Percentiles rank a stretch among this genome's conserved stretches.
Conservation (phyloP, 2,113 vertebrate genomes). For the Progne subis region DNA sequence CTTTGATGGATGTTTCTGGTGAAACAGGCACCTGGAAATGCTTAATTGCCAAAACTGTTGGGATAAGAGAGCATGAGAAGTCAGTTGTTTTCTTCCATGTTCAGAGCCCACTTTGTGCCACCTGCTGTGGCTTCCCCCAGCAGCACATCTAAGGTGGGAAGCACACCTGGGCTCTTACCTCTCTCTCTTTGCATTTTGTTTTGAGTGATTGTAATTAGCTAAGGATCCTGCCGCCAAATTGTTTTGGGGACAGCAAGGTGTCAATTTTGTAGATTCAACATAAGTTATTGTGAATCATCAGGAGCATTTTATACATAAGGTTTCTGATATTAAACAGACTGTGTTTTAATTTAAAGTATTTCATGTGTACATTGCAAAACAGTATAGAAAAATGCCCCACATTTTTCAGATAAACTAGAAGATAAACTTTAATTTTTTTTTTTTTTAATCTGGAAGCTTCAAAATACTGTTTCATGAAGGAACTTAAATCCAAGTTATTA, state of each 20-base stretch:
- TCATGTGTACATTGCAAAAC: background rate
- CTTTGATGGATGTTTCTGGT: background rate
- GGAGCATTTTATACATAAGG: background rate
- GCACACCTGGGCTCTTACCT: background rate
- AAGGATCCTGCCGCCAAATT: background rate
- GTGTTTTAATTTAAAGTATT: background rate
- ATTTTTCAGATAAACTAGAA: background rate
- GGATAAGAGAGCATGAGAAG: background rate
- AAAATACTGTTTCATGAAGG: background rate
- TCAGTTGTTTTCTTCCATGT: background rate
- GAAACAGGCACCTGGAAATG: background rate
- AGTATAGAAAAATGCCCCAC: fast-evolving
- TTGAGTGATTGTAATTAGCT: background rate
- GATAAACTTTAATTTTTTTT: background rate
- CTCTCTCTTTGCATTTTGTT: background rate
- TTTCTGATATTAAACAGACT: background rate
- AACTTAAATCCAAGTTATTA: background rate
- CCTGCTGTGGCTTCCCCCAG: background rate
- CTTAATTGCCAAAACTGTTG: background rate
- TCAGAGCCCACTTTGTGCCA: background rate
- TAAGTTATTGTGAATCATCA: background rate
- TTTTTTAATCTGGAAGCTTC: background rate
- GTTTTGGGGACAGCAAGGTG: background rate
- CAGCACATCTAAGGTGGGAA: background rate
- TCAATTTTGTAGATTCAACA: background rate